Conservation (phyloP, 2,888 invertebrate genomes). For the Drosophila basisetae region DNA sequence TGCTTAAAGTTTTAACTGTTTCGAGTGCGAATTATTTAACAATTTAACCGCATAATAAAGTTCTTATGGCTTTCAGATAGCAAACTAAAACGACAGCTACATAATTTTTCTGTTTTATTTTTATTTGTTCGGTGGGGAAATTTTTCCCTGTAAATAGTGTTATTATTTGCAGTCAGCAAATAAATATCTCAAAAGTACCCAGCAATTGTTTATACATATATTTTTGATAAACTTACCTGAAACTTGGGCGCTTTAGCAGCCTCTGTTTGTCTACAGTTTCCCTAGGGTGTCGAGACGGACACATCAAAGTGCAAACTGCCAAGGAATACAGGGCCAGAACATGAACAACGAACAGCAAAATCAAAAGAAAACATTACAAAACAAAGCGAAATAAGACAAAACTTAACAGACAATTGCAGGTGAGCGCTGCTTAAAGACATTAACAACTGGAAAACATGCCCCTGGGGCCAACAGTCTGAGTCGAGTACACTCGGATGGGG, state of each 20-base stretch:
- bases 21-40: not conserved
- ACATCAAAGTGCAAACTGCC: slow-evolving; percentile 47
- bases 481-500: not conserved
- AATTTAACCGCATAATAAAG: not conserved
- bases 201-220: not conserved
- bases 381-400: slow-evolving; percentile 19
- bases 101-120: not conserved
- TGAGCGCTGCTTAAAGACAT: slow-evolving; percentile 63
- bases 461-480: slow-evolving; percentile 31
- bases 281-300: slow-evolving; percentile 21
- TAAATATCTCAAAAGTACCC: not conserved
- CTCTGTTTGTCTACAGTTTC: slow-evolving; percentile 11
- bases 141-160: not conserved
- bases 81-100: not conserved
- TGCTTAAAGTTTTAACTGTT: not conserved
- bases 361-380: not conserved
- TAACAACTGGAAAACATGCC: slow-evolving; percentile 65
- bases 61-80: not conserved
- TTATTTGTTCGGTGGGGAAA: not conserved
- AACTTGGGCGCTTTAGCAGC: slow-evolving; percentile 10
- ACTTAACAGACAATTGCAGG: slow-evolving; percentile 65
- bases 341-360: slow-evolving; percentile 5
- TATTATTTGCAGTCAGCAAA: slow-evolving; percentile 3
- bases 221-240: slow-evolving; percentile 5
- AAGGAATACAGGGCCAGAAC: slow-evolving; percentile 18